Conservation (phyloP, 2,888 invertebrate species). For the Erebia ligea region DNA sequence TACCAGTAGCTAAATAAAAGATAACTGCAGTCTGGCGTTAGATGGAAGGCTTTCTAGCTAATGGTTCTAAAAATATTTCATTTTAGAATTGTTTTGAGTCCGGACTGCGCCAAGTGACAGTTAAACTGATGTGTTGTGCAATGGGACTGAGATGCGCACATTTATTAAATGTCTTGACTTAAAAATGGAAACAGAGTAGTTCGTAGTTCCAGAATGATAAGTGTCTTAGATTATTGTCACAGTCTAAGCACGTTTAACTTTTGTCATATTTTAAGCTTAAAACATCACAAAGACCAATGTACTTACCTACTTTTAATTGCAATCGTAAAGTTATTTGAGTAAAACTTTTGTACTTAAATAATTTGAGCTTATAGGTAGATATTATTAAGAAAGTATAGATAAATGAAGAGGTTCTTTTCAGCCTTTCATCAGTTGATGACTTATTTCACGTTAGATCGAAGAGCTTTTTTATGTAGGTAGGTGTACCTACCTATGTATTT, state of each 20-base stretch:
- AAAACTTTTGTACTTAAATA: too few relatives aligned
- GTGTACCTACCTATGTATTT: too few relatives aligned
- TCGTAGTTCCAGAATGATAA: slow-evolving; percentile 29
- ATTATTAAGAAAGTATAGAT: too few relatives aligned
- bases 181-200: slow-evolving; percentile 36
- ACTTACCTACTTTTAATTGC: too few relatives aligned
- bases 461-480: too few relatives aligned
- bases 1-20: slow-evolving; percentile 60
- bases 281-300: not conserved
- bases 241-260: slow-evolving; percentile 9
- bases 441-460: too few relatives aligned
- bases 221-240: slow-evolving; percentile 29
- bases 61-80: slow-evolving; percentile 79
- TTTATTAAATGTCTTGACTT: slow-evolving; percentile 63
- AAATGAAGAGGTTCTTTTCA: too few relatives aligned
- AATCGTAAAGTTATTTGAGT: too few relatives aligned
- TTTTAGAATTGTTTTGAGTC: slow-evolving; percentile 75
- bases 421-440: too few relatives aligned
- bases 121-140: slow-evolving; percentile 54
- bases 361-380: too few relatives aligned
- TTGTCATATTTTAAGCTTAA: not conserved
- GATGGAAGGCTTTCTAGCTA: slow-evolving; percentile 72
- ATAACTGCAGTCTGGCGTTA: slow-evolving; percentile 58
- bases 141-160: slow-evolving; percentile 63
- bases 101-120: slow-evolving; percentile 55